Percentiles rank a stretch among this genome's conserved stretches.
Conservation (phyloP, 1,140 invertebrate genomes). For the Tyrophagus putrescentiae region DNA sequence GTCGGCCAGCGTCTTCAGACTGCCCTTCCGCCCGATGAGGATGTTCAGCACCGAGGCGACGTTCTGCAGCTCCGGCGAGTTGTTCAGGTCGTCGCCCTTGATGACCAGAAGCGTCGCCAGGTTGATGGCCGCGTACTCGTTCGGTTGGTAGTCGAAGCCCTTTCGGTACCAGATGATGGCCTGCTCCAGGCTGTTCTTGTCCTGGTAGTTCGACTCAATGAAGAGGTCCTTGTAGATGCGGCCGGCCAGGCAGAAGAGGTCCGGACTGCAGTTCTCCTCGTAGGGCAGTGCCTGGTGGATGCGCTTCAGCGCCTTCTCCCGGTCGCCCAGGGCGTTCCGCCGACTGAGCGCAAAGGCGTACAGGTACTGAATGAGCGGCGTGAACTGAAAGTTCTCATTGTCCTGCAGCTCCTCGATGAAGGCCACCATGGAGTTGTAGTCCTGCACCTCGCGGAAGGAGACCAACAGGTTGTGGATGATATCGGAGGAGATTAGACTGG, state of each 20-base stretch:
- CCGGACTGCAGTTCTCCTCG: slow-evolving; percentile 77
- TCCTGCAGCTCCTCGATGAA: slow-evolving; percentile 85
- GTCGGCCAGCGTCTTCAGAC: slow-evolving; percentile 73
- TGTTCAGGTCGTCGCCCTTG: slow-evolving; percentile 83
- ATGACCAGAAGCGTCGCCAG: slow-evolving; percentile 94
- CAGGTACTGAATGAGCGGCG: slow-evolving; percentile 72
- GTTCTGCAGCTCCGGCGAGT: slow-evolving; percentile 74
- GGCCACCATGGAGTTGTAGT: slow-evolving; percentile 95
- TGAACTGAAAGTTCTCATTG: slow-evolving; percentile 79
- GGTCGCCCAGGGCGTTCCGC: slow-evolving; percentile 79
- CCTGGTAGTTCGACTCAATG: slow-evolving; percentile 80
- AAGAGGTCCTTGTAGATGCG: slow-evolving; percentile 98
- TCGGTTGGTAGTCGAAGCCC: slow-evolving; percentile 92
- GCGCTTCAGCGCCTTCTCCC: slow-evolving; percentile 78
- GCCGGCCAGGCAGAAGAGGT: slow-evolving; percentile 95
- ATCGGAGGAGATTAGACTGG: slow-evolving; percentile 84
- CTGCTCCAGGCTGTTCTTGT: slow-evolving; percentile 69
- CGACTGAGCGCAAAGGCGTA: slow-evolving; percentile 95
- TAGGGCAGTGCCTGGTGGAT: slow-evolving; percentile 77
- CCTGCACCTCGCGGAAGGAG: slow-evolving; percentile 81
- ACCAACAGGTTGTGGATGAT: slow-evolving; percentile 81
- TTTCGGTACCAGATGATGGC: slow-evolving; percentile 97
- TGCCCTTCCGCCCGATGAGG: slow-evolving; percentile 94
- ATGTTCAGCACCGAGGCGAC: slow-evolving; percentile 89
- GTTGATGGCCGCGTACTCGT: slow-evolving; percentile 98